phyloP scores from a whole-genome alignment of 2,113 vertebrate species.

The Gymnocephalus cernua region DNA sequence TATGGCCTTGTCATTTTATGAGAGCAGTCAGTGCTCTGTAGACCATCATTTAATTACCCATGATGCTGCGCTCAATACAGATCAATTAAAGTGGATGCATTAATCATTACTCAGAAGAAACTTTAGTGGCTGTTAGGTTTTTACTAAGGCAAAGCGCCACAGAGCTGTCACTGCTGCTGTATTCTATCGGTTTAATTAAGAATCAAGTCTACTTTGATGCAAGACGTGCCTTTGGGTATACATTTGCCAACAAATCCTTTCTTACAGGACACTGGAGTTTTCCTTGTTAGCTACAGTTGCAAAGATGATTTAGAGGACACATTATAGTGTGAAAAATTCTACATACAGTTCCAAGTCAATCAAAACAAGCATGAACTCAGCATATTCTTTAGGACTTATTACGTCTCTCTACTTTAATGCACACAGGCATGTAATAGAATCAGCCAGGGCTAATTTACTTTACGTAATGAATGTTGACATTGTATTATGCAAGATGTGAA shows the following conservation, averaged over 20 bases:
- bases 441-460: conserved; percentile 57
- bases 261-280: conserved; percentile 21
- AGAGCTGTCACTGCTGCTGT: conserved; percentile 64
- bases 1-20: conserved; percentile 70
- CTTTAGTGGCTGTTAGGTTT: conserved; percentile 67
- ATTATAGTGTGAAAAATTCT: conserved; percentile 28
- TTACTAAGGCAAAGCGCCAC: conserved; percentile 59
- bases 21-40: conserved; percentile 61
- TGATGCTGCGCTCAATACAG: conserved; percentile 69
- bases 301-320: conserved; percentile 46
- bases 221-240: conserved; percentile 56
- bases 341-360: conserved; percentile 23
- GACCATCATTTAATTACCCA: conserved; percentile 76
- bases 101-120: conserved; percentile 77
- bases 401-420: conserved; percentile 34
- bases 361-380: conserved; percentile 10
- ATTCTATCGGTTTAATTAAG: conserved; percentile 75
- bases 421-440: conserved; percentile 33
- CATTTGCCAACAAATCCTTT: conserved; percentile 56
- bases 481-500: conserved; percentile 36
- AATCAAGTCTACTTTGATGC: conserved; percentile 60
- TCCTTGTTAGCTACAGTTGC: conserved; percentile 33
- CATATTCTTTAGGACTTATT: conserved; percentile 8
- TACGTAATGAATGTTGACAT: conserved; percentile 61
- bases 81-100: conserved; percentile 76